Conservation (phyloP, 2,113 vertebrate species). For the Casuarius casuarius region DNA sequence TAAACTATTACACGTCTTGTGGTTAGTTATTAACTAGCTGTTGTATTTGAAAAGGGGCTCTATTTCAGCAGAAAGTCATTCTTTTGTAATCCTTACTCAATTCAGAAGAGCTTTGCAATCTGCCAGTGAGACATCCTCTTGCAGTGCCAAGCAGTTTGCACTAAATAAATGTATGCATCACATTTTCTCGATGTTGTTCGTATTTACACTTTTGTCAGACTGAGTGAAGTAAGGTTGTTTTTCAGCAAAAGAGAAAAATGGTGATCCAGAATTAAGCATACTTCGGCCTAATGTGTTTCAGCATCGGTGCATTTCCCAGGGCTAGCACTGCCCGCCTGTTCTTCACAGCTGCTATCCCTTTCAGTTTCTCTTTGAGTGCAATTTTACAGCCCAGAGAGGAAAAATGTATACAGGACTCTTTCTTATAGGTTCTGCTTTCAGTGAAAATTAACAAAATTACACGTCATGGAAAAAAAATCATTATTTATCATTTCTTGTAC, state of each 20-base stretch:
- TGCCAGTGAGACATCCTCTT: neutral
- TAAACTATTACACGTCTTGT: fast-evolving
- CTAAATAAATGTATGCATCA: neutral
- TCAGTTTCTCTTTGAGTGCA: neutral
- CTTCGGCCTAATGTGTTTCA: neutral
- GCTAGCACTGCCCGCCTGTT: neutral
- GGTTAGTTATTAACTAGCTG: slow-evolving; percentile 10
- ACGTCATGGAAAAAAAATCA: neutral
- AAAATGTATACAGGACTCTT: neutral
- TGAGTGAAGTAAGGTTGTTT: neutral
- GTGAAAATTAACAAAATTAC: neutral
- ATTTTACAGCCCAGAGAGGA: neutral
- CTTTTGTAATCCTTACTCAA: neutral
- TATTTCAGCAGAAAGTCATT: neutral
- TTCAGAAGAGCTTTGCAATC: neutral
- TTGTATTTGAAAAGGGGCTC: neutral
- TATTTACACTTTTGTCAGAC: neutral
- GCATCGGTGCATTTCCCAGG: neutral
- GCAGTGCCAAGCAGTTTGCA: neutral
- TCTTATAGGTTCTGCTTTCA: neutral
- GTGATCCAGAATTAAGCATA: neutral
- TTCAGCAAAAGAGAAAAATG: neutral
- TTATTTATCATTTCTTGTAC: neutral
- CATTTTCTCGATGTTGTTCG: neutral
- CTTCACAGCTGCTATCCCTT: neutral